A percentile compares a stretch with the other conserved stretches of the same genome.
Conservation (phyloP, 2,797 vertebrate genomes). For the Odontamblyopus rebecca region DNA sequence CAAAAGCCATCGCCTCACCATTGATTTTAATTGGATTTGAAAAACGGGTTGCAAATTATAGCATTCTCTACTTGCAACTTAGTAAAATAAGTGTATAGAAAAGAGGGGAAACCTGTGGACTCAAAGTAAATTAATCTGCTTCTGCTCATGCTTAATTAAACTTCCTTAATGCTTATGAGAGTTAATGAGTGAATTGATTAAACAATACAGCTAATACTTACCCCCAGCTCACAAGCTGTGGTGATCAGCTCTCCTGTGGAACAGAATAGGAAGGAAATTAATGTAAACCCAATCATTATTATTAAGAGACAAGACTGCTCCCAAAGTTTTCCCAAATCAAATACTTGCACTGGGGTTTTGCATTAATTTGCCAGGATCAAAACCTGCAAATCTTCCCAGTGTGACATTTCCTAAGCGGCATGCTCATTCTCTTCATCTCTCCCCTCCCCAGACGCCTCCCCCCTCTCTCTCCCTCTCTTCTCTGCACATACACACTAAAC, state of each 20-base stretch:
- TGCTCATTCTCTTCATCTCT: slow-evolving; percentile 80
- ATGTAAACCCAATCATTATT: slow-evolving; percentile 99
- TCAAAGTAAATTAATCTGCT: slow-evolving; percentile 99
- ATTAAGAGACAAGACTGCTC: slow-evolving; percentile 98
- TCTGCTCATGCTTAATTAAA: slow-evolving; percentile 99
- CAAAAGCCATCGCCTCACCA: slow-evolving; percentile 96
- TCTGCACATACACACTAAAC: slow-evolving; percentile 54
- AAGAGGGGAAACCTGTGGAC: slow-evolving; percentile 86
- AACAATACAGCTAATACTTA: slow-evolving; percentile 99
- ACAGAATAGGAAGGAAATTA: slow-evolving; percentile 90
- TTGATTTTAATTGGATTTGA: slow-evolving; percentile 99
- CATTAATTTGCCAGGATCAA: slow-evolving; percentile 99
- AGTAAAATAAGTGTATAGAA: slow-evolving; percentile 88
- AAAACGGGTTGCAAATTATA: slow-evolving; percentile 99
- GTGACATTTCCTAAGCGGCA: slow-evolving; percentile 94
- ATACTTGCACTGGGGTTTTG: slow-evolving; percentile 99
- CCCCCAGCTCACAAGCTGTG: slow-evolving; percentile 99
- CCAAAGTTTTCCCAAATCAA: slow-evolving; percentile 99
- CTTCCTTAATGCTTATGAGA: slow-evolving; percentile 99
- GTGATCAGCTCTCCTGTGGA: slow-evolving; percentile 99
- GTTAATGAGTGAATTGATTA: slow-evolving; percentile 99
- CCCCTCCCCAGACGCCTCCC: slow-evolving; percentile 74
- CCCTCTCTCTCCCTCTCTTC: slow-evolving; percentile 43
- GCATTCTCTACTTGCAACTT: slow-evolving; percentile 99
- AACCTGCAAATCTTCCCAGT: slow-evolving; percentile 99